Evolutionary conservation across 2,888 invertebrate genomes (phyloP).

Genomic region (Acronicta leporina): DNA sequence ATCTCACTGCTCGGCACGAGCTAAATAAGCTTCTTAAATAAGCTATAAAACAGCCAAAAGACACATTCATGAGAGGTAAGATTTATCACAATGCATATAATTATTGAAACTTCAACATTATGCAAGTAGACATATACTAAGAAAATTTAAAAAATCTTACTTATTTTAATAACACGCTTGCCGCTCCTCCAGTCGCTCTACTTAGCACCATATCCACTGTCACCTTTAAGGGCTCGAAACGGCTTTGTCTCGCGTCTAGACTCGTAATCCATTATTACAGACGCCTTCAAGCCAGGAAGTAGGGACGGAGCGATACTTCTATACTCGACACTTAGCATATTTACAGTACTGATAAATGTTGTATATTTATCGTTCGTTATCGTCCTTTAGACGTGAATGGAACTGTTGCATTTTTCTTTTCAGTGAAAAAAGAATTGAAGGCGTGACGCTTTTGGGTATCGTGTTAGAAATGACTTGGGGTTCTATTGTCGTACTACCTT

Average conservation of each 20-base stretch:
- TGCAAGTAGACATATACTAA: no score
- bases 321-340: constrained; percentile 83
- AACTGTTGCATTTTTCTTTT: constrained; percentile 82
- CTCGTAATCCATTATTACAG: constrained; percentile 87
- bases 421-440: constrained; percentile 54
- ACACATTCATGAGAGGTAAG: no score
- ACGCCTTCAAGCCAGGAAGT: constrained; percentile 70
- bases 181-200: constrained; percentile 48
- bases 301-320: constrained; percentile 75
- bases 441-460: constrained; percentile 24
- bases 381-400: constrained; percentile 73
- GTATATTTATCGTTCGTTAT: constrained; percentile 80
- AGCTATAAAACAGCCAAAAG: no score
- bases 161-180: neutral
- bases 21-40: no score
- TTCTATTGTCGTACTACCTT: neutral
- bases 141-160: neutral
- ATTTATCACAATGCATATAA: no score
- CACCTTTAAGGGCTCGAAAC: constrained; percentile 74
- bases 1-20: no score
- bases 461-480: constrained; percentile 21
- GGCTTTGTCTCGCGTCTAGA: constrained; percentile 86
- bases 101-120: no score
- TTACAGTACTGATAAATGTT: constrained; percentile 83
- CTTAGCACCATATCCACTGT: constrained; percentile 23